Evolutionary conservation across 2,113 vertebrate species (phyloP).

Genomic region (Neogobius melanostomus): DNA sequence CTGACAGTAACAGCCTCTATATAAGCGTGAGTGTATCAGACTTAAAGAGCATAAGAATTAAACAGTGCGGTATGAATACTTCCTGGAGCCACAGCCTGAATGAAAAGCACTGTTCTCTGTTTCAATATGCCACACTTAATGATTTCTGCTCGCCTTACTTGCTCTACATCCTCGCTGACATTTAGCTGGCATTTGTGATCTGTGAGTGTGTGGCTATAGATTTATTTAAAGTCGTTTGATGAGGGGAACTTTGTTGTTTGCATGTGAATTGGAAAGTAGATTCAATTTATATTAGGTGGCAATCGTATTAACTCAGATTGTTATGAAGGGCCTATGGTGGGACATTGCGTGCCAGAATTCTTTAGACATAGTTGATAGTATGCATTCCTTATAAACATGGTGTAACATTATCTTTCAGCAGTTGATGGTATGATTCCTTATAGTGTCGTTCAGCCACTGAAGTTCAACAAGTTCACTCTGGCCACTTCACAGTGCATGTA

Average conservation of each 20-base stretch:
- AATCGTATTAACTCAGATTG: neutral
- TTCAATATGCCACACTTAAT: slow-evolving; percentile 12
- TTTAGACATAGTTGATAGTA: no score
- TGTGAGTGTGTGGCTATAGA: neutral
- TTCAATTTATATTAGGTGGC: neutral
- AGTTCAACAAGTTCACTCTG: no score
- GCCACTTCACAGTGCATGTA: no score
- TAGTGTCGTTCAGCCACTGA: no score
- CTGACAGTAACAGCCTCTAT: no score
- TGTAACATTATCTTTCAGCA: no score
- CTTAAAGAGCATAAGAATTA: no score
- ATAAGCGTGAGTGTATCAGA: no score
- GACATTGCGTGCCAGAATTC: neutral
- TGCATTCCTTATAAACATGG: no score
- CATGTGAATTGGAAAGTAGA: neutral
- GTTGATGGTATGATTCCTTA: no score
- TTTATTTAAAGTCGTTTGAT: neutral
- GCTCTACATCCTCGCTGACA: slow-evolving; percentile 1
- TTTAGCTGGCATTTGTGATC: slow-evolving; percentile 11
- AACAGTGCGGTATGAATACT: neutral
- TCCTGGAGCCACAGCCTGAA: neutral
- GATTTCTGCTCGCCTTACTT: neutral
- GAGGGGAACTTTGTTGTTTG: neutral
- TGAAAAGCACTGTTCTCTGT: slow-evolving; percentile 15
- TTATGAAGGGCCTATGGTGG: neutral